Evolutionary conservation across 2,888 invertebrate genomes (phyloP).

Genomic region (Polymixis flavicincta): DNA sequence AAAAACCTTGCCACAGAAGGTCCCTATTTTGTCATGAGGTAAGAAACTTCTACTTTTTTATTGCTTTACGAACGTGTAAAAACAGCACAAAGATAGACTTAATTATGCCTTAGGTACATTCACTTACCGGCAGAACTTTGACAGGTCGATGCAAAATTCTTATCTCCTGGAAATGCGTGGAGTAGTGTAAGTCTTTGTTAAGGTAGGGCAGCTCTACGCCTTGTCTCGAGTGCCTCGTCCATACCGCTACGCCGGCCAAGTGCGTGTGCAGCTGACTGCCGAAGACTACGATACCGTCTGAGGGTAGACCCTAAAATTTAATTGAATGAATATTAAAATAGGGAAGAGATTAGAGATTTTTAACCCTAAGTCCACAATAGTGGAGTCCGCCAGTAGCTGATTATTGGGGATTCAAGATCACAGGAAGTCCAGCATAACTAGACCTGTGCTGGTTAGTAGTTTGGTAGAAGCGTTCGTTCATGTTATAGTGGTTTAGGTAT

Average conservation of each 20-base stretch:
- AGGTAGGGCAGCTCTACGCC: slow-evolving; percentile 95
- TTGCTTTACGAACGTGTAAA: neutral
- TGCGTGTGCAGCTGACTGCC: slow-evolving; percentile 99
- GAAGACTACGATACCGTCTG: slow-evolving; percentile 96
- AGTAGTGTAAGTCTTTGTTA: slow-evolving; percentile 98
- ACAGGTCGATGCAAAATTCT: slow-evolving; percentile 95
- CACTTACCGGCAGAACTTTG: slow-evolving; percentile 94
- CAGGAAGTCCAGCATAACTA: too few relatives aligned
- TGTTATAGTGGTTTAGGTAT: too few relatives aligned
- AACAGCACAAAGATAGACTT: neutral
- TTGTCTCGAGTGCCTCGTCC: slow-evolving; percentile 96
- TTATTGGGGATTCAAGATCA: too few relatives aligned
- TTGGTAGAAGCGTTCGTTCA: too few relatives aligned
- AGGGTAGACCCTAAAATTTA: slow-evolving; percentile 93
- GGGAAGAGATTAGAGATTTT: too few relatives aligned
- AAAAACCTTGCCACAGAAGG: neutral
- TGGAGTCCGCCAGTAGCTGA: too few relatives aligned
- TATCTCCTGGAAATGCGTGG: slow-evolving; percentile 99
- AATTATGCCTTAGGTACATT: neutral
- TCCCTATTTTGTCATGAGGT: neutral
- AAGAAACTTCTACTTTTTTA: neutral
- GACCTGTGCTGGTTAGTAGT: too few relatives aligned
- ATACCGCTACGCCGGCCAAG: slow-evolving; percentile 95
- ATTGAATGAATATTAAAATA: neutral
- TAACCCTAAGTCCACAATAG: too few relatives aligned